A percentile compares a stretch with the other conserved stretches of the same genome.
phyloP scores from a whole-genome alignment of 2,797 vertebrate genomes.

The Diplodus sargus region DNA sequence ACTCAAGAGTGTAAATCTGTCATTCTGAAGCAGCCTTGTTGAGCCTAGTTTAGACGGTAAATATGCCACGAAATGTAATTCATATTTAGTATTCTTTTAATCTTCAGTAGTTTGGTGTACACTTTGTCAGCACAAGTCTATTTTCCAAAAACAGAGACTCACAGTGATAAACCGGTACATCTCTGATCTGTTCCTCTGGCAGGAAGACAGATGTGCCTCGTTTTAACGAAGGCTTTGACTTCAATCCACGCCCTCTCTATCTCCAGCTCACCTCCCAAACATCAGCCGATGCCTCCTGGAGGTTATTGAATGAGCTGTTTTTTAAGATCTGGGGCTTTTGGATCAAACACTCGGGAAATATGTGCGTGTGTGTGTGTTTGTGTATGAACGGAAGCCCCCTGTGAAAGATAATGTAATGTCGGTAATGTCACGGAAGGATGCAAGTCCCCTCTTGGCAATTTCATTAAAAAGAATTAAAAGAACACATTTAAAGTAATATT shows the following conservation, averaged over 20 bases:
- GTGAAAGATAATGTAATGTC: no score
- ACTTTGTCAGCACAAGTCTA: constrained; percentile 13
- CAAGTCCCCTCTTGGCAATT: no score
- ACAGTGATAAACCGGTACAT: constrained; percentile 48
- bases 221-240: constrained; percentile 51
- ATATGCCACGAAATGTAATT: constrained; percentile 15
- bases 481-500: no score
- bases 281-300: constrained; percentile 37
- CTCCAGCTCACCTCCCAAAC: constrained; percentile 27
- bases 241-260: constrained; percentile 14
- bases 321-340: constrained; percentile 40
- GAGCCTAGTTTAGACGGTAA: constrained; percentile 16
- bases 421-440: no score
- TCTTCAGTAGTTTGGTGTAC: background rate
- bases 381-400: background rate
- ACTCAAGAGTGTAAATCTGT: background rate
- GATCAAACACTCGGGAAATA: constrained; percentile 41
- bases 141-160: constrained; percentile 13
- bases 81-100: constrained; percentile 1
- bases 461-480: no score
- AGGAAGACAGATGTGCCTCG: constrained; percentile 41
- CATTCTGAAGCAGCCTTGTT: constrained; percentile 5
- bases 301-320: constrained; percentile 41
- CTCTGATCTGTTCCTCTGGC: constrained; percentile 36
- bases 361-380: constrained; percentile 6